Base-by-base conservation (phyloP, 2,888 invertebrate genomes). In the Andrena chrysosceles region DNA sequence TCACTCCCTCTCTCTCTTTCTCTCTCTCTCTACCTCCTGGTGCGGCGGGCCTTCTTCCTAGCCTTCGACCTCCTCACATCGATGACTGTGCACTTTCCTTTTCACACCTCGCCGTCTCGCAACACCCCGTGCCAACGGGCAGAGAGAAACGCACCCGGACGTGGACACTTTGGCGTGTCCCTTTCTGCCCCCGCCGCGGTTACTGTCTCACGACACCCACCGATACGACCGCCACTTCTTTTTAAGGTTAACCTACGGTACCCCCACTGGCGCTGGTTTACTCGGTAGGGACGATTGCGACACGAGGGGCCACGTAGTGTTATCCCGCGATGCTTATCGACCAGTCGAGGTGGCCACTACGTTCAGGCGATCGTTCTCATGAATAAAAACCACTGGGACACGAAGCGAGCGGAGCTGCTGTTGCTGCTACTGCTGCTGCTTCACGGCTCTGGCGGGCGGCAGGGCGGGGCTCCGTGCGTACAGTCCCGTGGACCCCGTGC, bases 401-500 rank as follows among this genome's bases (percentile, higher is more conserved):
- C 83, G 87, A 77, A 83, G 80, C 86, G 35, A 83, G 81, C 80
- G 87, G 83, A 87, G 90, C 89, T 89, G 82, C 89, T 83, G 74
- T 80, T 85, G 77, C 87, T 88, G 84, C 87, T 88, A 72, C 84
- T 85, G 77, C 89, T 82, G 84, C 89, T 86, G 42, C 42, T 84
- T 83, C 82, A 72, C 81, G 82, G 81, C 85, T 80, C 85, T 83
- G 87, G 91, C 90, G 90, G 89, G 89, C 89, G 89, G 91, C 90
- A 92, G 93, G 93, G 93, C 91, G 93, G 92, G 93, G 93, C 93
- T 93, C 92, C 92, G 90, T 93, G 92, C 84, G 85, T 83, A 80
- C 79, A 91, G 85, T 80, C 85, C 81, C 87, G 93, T 92, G 84
- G 86, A 92, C 93, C 92, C 93, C 93, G 92, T 90, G 56, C 56